phyloP scores from a whole-genome alignment of 2,797 vertebrate genomes.

The Macrochelys suwanniensis region DNA sequence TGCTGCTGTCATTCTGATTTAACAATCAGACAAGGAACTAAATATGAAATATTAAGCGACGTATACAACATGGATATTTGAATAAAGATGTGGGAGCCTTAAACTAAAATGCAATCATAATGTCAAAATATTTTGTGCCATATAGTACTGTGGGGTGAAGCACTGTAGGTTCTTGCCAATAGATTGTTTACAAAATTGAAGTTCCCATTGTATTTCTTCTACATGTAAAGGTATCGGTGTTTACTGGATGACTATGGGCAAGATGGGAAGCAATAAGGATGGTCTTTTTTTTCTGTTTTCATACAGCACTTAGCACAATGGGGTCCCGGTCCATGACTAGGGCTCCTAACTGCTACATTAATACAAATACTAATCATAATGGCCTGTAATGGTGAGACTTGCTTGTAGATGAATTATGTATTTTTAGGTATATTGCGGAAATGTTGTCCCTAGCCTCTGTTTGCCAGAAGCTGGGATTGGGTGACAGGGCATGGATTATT shows the following conservation, averaged over 20 bases:
- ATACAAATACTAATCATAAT: background rate
- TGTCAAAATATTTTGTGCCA: background rate
- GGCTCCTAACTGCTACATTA: background rate
- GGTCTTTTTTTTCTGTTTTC: background rate
- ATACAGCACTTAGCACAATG: background rate
- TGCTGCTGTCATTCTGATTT: background rate
- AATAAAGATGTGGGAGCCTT: background rate
- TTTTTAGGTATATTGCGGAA: background rate
- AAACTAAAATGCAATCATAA: background rate
- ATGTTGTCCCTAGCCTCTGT: no score
- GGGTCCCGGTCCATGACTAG: background rate
- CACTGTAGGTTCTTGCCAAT: conserved; percentile 25
- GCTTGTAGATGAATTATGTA: conserved; percentile 2
- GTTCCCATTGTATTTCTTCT: background rate
- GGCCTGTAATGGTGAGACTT: background rate
- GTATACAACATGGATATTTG: background rate
- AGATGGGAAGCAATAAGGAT: background rate
- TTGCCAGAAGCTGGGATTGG: no score
- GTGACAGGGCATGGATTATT: no score
- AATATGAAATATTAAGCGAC: background rate
- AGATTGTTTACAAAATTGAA: conserved; percentile 20
- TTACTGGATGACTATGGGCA: conserved; percentile 1
- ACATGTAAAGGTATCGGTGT: conserved; percentile 2
- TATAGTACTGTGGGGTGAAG: background rate
- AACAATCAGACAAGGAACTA: background rate